A percentile compares a stretch with the other conserved stretches of the same genome.
phyloP scores from a whole-genome alignment of 92 coral and sea anemone genomes.

The Blastomussa wellsi region DNA sequence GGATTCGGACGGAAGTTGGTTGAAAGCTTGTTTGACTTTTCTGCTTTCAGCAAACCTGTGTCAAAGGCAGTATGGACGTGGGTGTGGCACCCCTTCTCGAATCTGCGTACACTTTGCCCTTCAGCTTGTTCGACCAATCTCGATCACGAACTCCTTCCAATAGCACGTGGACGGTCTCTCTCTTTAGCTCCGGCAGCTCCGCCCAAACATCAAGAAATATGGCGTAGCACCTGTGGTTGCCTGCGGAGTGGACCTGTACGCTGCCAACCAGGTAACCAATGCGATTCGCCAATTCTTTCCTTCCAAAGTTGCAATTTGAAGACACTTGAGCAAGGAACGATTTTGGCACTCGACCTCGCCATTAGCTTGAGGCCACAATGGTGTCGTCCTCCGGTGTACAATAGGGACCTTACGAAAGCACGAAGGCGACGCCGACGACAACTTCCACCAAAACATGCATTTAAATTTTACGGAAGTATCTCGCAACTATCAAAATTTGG shows the following conservation, averaged over 20 bases:
- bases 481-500: too few species aligned
- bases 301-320: slow-evolving; percentile 18
- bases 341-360: slow-evolving; percentile 23
- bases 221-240: slow-evolving; percentile 21
- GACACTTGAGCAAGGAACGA: background rate
- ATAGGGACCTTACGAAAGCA: too few species aligned
- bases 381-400: too few species aligned
- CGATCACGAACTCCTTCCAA: slow-evolving; percentile 5
- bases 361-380: too few species aligned
- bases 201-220: slow-evolving; percentile 15
- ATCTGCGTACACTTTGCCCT: slow-evolving; percentile 28
- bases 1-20: slow-evolving; percentile 15
- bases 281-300: slow-evolving; percentile 6
- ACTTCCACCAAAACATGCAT: too few species aligned
- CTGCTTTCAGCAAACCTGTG: background rate
- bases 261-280: background rate
- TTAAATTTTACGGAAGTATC: too few species aligned
- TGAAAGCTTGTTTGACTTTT: slow-evolving; percentile 7
- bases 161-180: background rate
- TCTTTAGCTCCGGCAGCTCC: slow-evolving; percentile 18
- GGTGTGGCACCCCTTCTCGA: slow-evolving; percentile 3
- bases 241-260: slow-evolving; percentile 7
- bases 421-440: too few species aligned
- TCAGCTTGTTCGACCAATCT: slow-evolving; percentile 25
- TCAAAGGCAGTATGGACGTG: background rate